Evolutionary conservation across 2,888 invertebrate genomes (phyloP), one percentile per base, ranked within the genome.

Genomic region (Diogma glabrata): DNA sequence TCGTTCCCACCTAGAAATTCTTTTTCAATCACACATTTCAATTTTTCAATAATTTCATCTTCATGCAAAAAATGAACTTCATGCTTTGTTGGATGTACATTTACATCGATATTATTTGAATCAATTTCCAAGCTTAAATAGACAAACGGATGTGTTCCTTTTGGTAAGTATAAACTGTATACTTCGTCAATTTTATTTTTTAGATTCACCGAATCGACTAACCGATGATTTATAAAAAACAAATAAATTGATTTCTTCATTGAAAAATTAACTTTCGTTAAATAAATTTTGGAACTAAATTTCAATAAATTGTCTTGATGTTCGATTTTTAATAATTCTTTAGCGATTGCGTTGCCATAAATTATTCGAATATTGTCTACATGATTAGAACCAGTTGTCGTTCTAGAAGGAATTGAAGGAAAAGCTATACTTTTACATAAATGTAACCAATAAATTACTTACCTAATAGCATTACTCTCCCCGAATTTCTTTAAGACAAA

Each of bases 51-150:
- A 38, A 97, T 90, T 57, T 84, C 80, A 55, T 89, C 89, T 67
- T 97, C 94, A 61, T 97, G 86, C 30, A 97, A 74, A 67, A 97
- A 97, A 60, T 90, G 86, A 0, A 97, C 96, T 72, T 96, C 94
- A 60, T 92, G 88, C 70, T 99, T 99, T 0, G 97, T 97, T 3
- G 99, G 99, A 70, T 99, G 97, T 0, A 99, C 90, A 67, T 99
- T 99, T 0, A 99, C 96, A 67, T 99, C 99, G 1, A 99, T 80
- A 66, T 88, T 90, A 56, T 76, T 77, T 0, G 97, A 88, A 61
- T 87, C 82, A 54, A 99, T 76, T 67, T 87, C 82, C 47, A 94
- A 70, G 59, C 86, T 88, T 53, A 93, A 72, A 62, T 93, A 93
- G 4, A 89, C 77, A 67, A 93, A 96, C 0, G 95, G 88, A 69